A percentile compares a stretch with the other conserved stretches of the same genome.
Conservation (phyloP, 2,888 invertebrate genomes). For the Meiosimyza platycephala region DNA sequence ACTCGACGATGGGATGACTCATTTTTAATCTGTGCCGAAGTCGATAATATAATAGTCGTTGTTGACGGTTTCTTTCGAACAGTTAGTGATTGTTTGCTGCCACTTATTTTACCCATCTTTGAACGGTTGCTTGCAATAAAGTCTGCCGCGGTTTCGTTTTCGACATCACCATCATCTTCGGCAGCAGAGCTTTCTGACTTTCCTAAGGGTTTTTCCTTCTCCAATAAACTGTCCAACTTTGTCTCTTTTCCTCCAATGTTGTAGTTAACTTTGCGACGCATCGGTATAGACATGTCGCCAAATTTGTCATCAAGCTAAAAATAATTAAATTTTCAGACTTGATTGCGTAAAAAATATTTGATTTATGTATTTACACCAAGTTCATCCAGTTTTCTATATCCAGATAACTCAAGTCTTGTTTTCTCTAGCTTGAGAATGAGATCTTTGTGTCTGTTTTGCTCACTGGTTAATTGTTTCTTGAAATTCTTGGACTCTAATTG, state of each 20-base stretch:
- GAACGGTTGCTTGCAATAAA: constrained; percentile 25
- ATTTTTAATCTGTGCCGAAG: not conserved
- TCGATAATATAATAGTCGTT: not conserved
- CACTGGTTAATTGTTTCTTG: constrained; percentile 76
- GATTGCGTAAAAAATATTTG: not conserved
- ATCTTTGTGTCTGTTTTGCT: constrained; percentile 78
- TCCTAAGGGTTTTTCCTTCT: constrained; percentile 5
- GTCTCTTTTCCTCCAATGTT: constrained; percentile 21
- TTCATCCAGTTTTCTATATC: constrained; percentile 62
- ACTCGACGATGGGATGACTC: constrained; percentile 35
- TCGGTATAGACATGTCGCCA: constrained; percentile 39
- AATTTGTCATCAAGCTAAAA: constrained; percentile 48
- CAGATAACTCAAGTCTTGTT: constrained; percentile 59
- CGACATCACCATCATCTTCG: constrained; percentile 34
- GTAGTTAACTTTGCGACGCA: constrained; percentile 38
- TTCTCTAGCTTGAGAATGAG: constrained; percentile 75
- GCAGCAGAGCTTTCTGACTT: constrained; percentile 11
- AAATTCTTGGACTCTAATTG: constrained; percentile 80
- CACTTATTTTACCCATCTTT: not conserved
- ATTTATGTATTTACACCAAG: constrained; percentile 50
- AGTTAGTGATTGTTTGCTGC: constrained; percentile 6
- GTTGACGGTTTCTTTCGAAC: not conserved
- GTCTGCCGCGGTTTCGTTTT: constrained; percentile 27
- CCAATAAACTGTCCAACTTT: not conserved
- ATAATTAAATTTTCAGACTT: not conserved